Base-by-base conservation (phyloP, 1,140 invertebrate genomes). In the Lasioglossum albipes region DNA sequence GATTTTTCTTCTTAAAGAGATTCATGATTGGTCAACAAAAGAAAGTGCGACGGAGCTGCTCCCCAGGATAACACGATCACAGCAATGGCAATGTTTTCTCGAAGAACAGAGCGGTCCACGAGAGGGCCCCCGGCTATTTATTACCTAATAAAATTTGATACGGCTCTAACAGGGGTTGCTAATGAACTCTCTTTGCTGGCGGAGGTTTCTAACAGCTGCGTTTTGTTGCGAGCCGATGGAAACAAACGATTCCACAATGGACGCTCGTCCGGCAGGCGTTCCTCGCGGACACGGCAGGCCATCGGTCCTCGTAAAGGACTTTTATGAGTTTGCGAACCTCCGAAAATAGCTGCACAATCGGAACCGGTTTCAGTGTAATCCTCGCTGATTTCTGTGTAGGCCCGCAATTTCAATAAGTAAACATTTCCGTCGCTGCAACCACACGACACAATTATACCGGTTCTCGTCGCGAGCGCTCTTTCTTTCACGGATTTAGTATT, bases 271-370 rank as follows among this genome's bases (percentile, higher is more conserved):
- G 41, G 45, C 27, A 1, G 59, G 1, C 13, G 9, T 13, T 49
- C 67, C 16, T 72, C n/a, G 66, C 61, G 31, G 42, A 52, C 49
- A 9, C 52, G 41, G 41, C 69, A 66, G 64, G 67, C 62, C 73
- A 72, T 83, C 75, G 75, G 64, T 87, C 82, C 77, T 79, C 82
- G 84, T 87, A 87, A 87, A 84, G 75, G 85, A 79, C 79, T 86
- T 84, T 87, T 87, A 87, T 64, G 82, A 79, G 82, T 84, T 87
- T 87, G 71, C 82, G 82, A 84, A 87, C 74, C 86, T 76, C 84
- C 86, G 52, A 86, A 87, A 87, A 87, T 87, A 87, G 82, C 86
- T 84, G 79, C 82, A 87, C 75, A 87, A 87, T 87, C 84, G 69
- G 69, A 87, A 87, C 86, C 86, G 86, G 86, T 87, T 87, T 84